Conservation (phyloP, 2,113 vertebrate species). For the Salvelinus fontinalis region DNA sequence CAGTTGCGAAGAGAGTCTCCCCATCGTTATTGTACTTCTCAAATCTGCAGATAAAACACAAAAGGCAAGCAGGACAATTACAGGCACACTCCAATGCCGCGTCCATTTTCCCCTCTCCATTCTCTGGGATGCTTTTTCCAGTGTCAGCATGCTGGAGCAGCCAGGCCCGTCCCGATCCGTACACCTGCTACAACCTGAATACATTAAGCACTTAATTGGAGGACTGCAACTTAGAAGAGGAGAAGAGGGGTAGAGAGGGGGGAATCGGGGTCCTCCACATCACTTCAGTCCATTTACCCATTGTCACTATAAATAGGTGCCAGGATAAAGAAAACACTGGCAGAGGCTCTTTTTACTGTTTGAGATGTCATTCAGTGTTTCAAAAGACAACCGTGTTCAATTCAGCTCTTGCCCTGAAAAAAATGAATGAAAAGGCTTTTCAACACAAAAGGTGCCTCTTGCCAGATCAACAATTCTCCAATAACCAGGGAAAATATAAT, state of each 20-base stretch:
- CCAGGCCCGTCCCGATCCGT: constrained; percentile 84
- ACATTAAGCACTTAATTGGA: constrained; percentile 99
- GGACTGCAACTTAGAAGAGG: constrained; percentile 93
- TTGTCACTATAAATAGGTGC: constrained; percentile 99
- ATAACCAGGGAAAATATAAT: constrained; percentile 90
- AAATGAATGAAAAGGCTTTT: constrained; percentile 75
- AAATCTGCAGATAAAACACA: constrained; percentile 99
- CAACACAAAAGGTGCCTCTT: constrained; percentile 90
- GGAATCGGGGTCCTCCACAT: constrained; percentile 98
- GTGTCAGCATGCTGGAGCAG: constrained; percentile 92
- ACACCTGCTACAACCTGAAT: constrained; percentile 99
- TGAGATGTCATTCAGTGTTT: constrained; percentile 96
- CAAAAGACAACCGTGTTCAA: constrained; percentile 99
- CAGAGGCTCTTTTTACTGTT: constrained; percentile 99
- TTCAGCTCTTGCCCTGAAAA: constrained; percentile 88
- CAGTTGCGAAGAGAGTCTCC: constrained; percentile 97
- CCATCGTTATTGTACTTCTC: constrained; percentile 99
- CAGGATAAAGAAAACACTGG: constrained; percentile 99
- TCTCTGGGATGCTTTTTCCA: constrained; percentile 76
- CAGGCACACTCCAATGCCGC: constrained; percentile 95
- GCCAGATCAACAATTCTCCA: constrained; percentile 96
- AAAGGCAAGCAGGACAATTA: constrained; percentile 99
- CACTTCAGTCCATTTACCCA: constrained; percentile 99
- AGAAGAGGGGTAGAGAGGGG: constrained; percentile 67
- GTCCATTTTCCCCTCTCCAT: constrained; percentile 89